These are phyloP conservation scores for Drosophila micromelanica DNA, from an alignment of 1,140 invertebrate genomes.

Conservation along the genomic window DNA sequence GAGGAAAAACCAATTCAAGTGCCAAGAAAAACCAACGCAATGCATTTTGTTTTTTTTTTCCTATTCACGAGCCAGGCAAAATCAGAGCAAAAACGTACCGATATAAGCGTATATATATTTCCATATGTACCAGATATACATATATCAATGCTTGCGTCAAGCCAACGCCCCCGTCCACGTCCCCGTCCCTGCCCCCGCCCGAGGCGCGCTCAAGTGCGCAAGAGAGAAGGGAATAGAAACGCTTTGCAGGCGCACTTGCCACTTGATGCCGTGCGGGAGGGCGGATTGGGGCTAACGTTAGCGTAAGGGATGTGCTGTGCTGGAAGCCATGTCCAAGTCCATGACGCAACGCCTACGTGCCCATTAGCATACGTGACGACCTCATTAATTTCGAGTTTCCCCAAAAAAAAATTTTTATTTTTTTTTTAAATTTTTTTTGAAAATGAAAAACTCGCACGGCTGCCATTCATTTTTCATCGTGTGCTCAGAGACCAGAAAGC, in stretches of 20 bases:
- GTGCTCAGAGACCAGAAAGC: constrained; percentile 29
- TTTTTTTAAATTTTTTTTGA: not conserved
- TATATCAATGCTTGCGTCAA: not conserved
- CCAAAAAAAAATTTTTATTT: constrained; percentile 12
- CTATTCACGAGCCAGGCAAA: constrained; percentile 52
- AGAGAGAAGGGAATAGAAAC: constrained; percentile 36
- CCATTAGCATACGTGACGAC: constrained; percentile 56
- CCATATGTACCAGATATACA: too few relatives aligned
- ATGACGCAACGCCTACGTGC: constrained; percentile 55
- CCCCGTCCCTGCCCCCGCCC: not conserved
- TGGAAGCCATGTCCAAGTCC: constrained; percentile 30
- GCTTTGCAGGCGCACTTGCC: constrained; percentile 17
- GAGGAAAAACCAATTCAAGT: constrained; percentile 60
- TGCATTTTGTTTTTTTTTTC: constrained; percentile 47
- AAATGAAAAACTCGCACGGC: constrained; percentile 13
- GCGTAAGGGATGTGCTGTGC: not conserved
- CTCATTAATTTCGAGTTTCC: constrained; percentile 75
- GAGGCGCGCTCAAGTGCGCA: constrained; percentile 57
- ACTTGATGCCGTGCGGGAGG: constrained; percentile 12
- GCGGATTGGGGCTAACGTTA: not conserved
- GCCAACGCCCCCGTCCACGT: not conserved
- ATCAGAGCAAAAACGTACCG: constrained; percentile 22
- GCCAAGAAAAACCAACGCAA: constrained; percentile 79
- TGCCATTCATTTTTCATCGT: constrained; percentile 8
- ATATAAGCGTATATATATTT: constrained; percentile 15